phyloP scores from a whole-genome alignment of 2,113 vertebrate species.

The Crotalus horridus region DNA sequence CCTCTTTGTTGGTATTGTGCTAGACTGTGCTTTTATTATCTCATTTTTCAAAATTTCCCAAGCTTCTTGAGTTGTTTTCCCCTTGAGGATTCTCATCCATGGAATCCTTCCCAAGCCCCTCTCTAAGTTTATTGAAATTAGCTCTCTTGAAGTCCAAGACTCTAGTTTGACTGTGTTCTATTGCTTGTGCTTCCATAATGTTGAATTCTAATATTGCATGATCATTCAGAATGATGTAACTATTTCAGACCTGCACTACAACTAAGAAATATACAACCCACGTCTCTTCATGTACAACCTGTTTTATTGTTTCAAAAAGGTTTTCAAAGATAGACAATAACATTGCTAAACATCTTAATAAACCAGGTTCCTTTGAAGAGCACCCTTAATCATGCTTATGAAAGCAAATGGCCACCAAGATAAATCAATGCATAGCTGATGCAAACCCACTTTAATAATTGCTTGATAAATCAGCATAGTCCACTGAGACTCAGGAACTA shows the following conservation, averaged over 20 bases:
- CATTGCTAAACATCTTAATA: constrained; percentile 32
- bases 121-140: too few species aligned
- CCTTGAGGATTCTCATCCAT: too few species aligned
- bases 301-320: neutral
- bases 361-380: constrained; percentile 59
- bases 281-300: neutral
- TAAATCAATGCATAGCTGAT: constrained; percentile 10
- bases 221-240: neutral
- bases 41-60: too few species aligned
- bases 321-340: neutral
- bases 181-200: too few species aligned
- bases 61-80: too few species aligned
- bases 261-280: neutral
- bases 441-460: constrained; percentile 50
- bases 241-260: neutral
- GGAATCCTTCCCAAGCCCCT: too few species aligned
- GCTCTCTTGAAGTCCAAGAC: too few species aligned
- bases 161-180: too few species aligned
- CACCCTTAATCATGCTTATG: constrained; percentile 48
- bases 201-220: too few species aligned
- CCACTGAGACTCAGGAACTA: constrained; percentile 6
- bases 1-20: too few species aligned
- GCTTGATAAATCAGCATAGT: constrained; percentile 60
- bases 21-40: too few species aligned
- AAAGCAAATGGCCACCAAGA: constrained; percentile 39